Conservation (phyloP, 1,140 invertebrate species). For the Brachionus calyciflorus region DNA sequence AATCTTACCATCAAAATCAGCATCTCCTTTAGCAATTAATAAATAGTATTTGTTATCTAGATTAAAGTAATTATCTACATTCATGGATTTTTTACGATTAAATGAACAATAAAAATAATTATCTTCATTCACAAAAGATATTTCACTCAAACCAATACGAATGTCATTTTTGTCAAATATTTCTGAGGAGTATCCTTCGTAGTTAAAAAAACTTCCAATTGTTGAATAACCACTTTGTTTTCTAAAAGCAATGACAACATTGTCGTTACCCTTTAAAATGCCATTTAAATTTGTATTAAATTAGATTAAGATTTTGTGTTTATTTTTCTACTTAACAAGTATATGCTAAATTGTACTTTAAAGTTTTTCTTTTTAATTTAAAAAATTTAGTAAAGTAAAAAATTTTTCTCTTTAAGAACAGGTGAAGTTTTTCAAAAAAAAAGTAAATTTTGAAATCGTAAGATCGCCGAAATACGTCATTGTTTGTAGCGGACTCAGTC, state of each 20-base stretch:
- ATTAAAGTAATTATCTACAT: not conserved
- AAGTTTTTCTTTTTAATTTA: too few species aligned
- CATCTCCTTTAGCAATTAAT: not conserved
- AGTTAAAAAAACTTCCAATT: not conserved
- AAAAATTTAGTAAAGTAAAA: too few species aligned
- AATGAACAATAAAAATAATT: conserved; percentile 18
- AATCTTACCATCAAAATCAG: not conserved
- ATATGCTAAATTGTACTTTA: too few species aligned
- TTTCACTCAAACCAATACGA: not conserved
- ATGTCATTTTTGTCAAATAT: not conserved
- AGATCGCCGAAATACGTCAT: too few species aligned
- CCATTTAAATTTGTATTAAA: too few species aligned
- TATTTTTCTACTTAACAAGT: too few species aligned
- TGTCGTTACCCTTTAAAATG: not conserved
- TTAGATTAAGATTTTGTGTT: too few species aligned
- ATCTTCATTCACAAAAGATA: not conserved
- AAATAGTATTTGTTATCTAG: not conserved
- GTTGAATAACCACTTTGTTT: not conserved
- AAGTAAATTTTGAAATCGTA: too few species aligned
- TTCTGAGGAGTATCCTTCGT: not conserved
- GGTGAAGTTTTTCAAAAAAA: too few species aligned
- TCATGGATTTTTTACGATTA: not conserved
- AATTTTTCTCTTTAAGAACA: too few species aligned
- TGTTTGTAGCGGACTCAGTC: too few species aligned
- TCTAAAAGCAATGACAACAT: conserved; percentile 2